These are phyloP conservation scores for Paramormyrops kingsleyae DNA, from an alignment of 2,113 vertebrate genomes.

Conservation along the genomic window DNA sequence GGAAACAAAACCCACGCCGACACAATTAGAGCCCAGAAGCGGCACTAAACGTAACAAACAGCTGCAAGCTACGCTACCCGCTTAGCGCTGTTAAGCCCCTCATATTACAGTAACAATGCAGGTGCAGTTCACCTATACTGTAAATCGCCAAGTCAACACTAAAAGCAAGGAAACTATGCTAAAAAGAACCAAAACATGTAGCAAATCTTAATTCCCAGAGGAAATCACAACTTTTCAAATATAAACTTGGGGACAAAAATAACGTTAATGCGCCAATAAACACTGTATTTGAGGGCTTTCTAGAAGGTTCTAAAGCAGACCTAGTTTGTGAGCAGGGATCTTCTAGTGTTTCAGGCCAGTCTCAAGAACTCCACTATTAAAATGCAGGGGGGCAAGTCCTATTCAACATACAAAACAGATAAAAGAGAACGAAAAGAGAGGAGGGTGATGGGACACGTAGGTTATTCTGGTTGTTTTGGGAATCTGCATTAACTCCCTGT, in stretches of 20 bases:
- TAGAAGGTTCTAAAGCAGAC: neutral
- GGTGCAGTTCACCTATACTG: neutral
- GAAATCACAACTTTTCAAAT: neutral
- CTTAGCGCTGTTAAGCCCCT: neutral
- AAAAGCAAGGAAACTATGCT: neutral
- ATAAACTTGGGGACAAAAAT: neutral
- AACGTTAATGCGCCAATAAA: neutral
- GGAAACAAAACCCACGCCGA: neutral
- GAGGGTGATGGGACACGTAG: neutral
- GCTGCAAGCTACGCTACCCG: neutral
- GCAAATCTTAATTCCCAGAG: neutral
- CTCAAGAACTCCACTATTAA: neutral
- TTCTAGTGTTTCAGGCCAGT: neutral
- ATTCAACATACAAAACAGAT: neutral
- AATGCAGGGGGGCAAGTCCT: neutral
- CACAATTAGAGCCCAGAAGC: neutral
- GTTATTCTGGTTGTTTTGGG: neutral
- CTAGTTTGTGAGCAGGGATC: neutral
- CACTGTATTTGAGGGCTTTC: neutral
- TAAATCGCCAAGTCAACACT: neutral
- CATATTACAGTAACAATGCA: neutral
- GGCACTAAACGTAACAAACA: neutral
- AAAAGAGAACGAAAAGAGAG: neutral
- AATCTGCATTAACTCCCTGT: neutral
- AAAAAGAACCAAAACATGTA: neutral